phyloP scores from a whole-genome alignment of 2,113 vertebrate species.

The Todiramphus saurophagus region DNA sequence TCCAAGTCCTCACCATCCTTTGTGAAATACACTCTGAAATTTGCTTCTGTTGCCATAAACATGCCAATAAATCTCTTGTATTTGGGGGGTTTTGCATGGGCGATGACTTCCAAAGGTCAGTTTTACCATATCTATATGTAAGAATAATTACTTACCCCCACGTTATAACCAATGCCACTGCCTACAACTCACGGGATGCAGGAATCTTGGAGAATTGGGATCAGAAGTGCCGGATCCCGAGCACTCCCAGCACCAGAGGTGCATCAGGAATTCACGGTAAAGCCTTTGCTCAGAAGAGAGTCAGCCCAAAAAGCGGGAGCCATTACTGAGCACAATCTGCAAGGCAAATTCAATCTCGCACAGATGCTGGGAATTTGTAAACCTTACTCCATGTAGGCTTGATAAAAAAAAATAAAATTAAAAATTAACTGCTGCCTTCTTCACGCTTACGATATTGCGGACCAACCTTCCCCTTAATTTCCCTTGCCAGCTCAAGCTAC shows the following conservation, averaged over 20 bases:
- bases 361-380: not conserved
- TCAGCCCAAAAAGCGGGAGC: not conserved
- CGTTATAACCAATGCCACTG: not conserved
- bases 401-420: not conserved
- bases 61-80: not conserved
- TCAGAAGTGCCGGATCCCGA: not conserved
- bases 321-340: not conserved
- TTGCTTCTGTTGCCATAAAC: not conserved
- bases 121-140: rapidly evolving
- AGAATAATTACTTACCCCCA: not conserved
- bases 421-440: not conserved
- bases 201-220: not conserved
- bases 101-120: not conserved
- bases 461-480: not conserved
- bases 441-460: not conserved
- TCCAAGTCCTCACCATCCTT: not conserved
- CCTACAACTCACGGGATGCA: not conserved
- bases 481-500: not conserved
- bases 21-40: not conserved
- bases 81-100: not conserved
- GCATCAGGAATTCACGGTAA: not conserved
- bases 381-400: not conserved
- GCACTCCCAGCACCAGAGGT: rapidly evolving
- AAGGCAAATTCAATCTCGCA: not conserved
- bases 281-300: not conserved